Percentiles rank a stretch among this genome's conserved stretches.
phyloP scores from a whole-genome alignment of 2,888 invertebrate species.

The Xanthostigma xanthostigma region DNA sequence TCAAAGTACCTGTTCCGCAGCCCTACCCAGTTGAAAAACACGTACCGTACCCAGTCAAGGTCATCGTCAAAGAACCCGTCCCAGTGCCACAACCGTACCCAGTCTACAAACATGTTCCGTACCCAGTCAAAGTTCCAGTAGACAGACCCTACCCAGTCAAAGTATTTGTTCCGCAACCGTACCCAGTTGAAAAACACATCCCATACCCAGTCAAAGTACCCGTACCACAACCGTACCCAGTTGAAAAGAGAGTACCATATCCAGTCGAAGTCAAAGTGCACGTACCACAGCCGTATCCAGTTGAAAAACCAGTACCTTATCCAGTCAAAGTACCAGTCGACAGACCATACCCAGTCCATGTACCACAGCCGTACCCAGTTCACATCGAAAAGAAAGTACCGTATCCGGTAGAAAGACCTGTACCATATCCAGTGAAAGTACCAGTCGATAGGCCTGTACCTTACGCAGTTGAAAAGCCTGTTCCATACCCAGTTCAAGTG shows the following conservation, averaged over 20 bases:
- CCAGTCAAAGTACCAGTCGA: constrained; percentile 56
- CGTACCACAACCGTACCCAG: constrained; percentile 63
- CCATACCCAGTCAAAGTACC: constrained; percentile 61
- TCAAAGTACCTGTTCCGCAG: constrained; percentile 49
- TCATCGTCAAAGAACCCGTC: constrained; percentile 63
- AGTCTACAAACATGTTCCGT: constrained; percentile 61
- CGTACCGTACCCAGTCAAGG: constrained; percentile 40
- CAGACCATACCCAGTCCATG: constrained; percentile 54
- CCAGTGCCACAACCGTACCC: constrained; percentile 64
- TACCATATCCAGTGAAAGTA: constrained; percentile 50
- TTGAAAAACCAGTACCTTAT: constrained; percentile 43
- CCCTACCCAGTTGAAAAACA: constrained; percentile 51
- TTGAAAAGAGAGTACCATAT: constrained; percentile 57
- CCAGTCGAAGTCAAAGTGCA: constrained; percentile 60
- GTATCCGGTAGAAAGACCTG: constrained; percentile 38
- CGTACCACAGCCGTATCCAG: constrained; percentile 61
- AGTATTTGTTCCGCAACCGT: constrained; percentile 63
- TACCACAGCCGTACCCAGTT: constrained; percentile 39
- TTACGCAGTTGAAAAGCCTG: constrained; percentile 46
- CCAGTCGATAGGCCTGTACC: constrained; percentile 35
- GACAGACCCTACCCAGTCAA: constrained; percentile 68
- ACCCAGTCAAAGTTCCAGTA: constrained; percentile 52
- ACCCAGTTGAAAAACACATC: constrained; percentile 62
- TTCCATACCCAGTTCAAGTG: constrained; percentile 47
- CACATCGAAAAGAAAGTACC: constrained; percentile 38